A percentile compares a stretch with the other conserved stretches of the same genome.
Evolutionary conservation across 2,797 vertebrate species (phyloP).

Genomic region (Spinus olivaceus): DNA sequence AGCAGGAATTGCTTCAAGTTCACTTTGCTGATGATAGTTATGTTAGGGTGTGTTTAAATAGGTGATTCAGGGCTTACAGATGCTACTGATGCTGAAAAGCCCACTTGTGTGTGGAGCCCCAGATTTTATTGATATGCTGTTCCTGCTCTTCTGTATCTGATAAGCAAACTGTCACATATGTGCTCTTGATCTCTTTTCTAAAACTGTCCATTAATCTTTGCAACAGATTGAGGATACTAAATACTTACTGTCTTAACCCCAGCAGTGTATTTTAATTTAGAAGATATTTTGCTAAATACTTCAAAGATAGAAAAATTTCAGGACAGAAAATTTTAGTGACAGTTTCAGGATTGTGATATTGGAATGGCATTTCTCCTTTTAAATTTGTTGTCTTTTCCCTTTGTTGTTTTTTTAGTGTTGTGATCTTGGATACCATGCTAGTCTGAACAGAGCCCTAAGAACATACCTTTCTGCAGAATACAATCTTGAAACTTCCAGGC

Average conservation of each 20-base stretch:
- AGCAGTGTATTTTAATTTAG: background rate
- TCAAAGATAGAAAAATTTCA: background rate
- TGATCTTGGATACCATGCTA: slow-evolving; percentile 95
- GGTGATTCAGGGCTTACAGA: background rate
- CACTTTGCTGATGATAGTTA: background rate
- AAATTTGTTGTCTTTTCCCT: background rate
- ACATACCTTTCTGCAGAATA: slow-evolving; percentile 98
- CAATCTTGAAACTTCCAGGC: slow-evolving; percentile 96
- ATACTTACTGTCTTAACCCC: background rate
- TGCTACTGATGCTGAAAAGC: background rate
- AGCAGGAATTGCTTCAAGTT: background rate
- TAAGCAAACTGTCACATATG: background rate
- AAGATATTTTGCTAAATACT: background rate
- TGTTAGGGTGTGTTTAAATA: background rate
- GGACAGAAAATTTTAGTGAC: background rate
- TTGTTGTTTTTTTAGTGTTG: slow-evolving; percentile 83
- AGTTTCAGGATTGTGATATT: background rate
- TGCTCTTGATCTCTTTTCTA: background rate
- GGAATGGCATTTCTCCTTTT: background rate
- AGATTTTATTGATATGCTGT: background rate
- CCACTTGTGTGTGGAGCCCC: background rate
- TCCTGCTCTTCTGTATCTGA: background rate
- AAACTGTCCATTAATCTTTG: background rate
- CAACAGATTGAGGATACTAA: background rate
- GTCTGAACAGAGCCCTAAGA: slow-evolving; percentile 92